A percentile compares a stretch with the other conserved stretches of the same genome.
Conservation (phyloP, 35 echinoderm and acorn worm species). For the Anneissia japonica region DNA sequence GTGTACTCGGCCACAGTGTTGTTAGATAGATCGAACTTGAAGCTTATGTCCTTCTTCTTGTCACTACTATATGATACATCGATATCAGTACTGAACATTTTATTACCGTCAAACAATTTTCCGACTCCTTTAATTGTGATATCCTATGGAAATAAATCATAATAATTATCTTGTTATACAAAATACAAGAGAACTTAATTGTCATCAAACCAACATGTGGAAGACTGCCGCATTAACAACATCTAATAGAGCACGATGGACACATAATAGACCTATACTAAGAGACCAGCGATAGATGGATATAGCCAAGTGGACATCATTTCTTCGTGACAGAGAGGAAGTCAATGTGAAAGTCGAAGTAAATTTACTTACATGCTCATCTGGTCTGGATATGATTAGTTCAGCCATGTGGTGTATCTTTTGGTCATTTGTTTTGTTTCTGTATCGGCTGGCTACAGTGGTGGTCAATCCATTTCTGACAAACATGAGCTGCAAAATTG, state of each 20-base stretch:
- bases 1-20: not conserved
- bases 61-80: slow-evolving; percentile 17
- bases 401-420: not conserved
- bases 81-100: slow-evolving; percentile 12
- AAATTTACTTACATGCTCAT: not conserved
- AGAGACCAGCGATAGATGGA: too few relatives aligned
- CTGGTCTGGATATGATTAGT: not conserved
- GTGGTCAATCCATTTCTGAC: not conserved
- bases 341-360: too few relatives aligned
- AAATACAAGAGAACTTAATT: too few relatives aligned
- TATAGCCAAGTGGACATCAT: too few relatives aligned
- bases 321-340: too few relatives aligned
- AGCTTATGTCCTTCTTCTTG: not conserved
- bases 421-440: not conserved
- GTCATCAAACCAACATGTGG: too few relatives aligned
- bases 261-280: too few relatives aligned
- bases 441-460: not conserved
- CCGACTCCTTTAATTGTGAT: not conserved
- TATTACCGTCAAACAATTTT: not conserved
- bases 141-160: slow-evolving; percentile 14
- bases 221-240: too few relatives aligned
- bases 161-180: too few relatives aligned
- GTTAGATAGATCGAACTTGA: slow-evolving; percentile 3
- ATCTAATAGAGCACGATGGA: too few relatives aligned
- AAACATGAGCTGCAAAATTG: not conserved